Evolutionary conservation across 2,113 vertebrate species (phyloP), one percentile per base, ranked within the genome.

Genomic region (Trematomus loennbergii): DNA sequence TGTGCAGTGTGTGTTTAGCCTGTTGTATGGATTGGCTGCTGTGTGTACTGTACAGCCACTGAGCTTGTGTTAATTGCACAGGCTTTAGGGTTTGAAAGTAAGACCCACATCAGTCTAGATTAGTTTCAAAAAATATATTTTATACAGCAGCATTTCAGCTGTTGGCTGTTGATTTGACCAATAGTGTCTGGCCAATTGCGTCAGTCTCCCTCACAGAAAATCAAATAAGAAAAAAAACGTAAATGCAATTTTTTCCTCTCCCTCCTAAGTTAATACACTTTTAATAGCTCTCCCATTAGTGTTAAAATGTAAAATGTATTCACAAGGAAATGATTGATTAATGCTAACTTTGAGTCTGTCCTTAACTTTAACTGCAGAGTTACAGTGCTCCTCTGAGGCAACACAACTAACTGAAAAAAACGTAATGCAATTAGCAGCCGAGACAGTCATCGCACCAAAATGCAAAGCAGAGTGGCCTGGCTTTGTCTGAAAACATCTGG

Each of bases 91-190:
- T 68, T 60, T 10, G 3, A 52, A 53, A 12, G 52, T 18, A 65
- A 75, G 57, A 63, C 46, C 20, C 74, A 25, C 55, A 72, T 65
- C 65, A 45, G 58, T 78, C 43, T 46, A 12, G 49, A 61, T 72
- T 55, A n/a, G 65, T 58, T 49, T 72, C n/a, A n/a, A n/a, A n/a
- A n/a, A n/a, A n/a, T n/a, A n/a, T 53, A 15, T 46, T 67, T 59
- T 65, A 43, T 25, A 53, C 11, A 20, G 29, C 25, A 18, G 53
- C 13, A 6, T 58, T 71, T 67, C 22, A 72, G 69, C 59, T 79
- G 72, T 45, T 59, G 57, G 53, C 46, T 64, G 70, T 77, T 78
- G 45, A 64, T 81, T 75, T 87, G 59, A 78, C 40, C 5, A 33
- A 15, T 29, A 40, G 46, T 18, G 45, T 62, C n/a, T 66, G 59